These are phyloP conservation scores for Carassius gibelio DNA, from an alignment of 2,113 vertebrate species.

Conservation along the genomic window DNA sequence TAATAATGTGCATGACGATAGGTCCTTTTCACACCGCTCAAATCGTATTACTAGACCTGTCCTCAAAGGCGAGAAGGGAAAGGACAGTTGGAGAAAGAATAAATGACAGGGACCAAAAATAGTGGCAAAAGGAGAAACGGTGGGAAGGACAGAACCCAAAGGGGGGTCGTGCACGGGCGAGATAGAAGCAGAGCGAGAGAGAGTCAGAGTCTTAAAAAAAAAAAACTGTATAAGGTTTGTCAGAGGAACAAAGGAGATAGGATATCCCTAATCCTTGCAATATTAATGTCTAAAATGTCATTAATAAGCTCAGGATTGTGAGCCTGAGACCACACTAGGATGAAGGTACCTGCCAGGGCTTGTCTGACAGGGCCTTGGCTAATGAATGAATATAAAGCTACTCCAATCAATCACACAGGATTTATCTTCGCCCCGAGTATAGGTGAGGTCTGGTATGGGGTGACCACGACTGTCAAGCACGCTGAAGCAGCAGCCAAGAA, in stretches of 20 bases:
- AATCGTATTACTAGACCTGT: slow-evolving; percentile 57
- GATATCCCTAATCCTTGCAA: slow-evolving; percentile 77
- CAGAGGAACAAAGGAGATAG: slow-evolving; percentile 71
- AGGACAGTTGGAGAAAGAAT: slow-evolving; percentile 53
- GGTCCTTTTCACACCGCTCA: slow-evolving; percentile 56
- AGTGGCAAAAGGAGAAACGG: slow-evolving; percentile 29
- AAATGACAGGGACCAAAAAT: slow-evolving; percentile 52
- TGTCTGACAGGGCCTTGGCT: slow-evolving; percentile 78
- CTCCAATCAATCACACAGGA: slow-evolving; percentile 78
- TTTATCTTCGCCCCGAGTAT: slow-evolving; percentile 77
- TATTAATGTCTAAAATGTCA: slow-evolving; percentile 83
- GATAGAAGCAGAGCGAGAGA: slow-evolving; percentile 33
- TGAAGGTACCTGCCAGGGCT: slow-evolving; percentile 82
- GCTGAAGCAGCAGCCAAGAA: slow-evolving; percentile 69
- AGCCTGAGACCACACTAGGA: slow-evolving; percentile 82
- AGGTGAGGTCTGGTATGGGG: slow-evolving; percentile 80
- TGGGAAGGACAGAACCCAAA: slow-evolving; percentile 18
- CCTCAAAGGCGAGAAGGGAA: slow-evolving; percentile 49
- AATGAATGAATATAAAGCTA: slow-evolving; percentile 81
- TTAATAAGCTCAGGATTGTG: slow-evolving; percentile 75
- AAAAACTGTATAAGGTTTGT: slow-evolving; percentile 59
- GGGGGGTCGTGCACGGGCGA: slow-evolving; percentile 21
- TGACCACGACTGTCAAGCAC: slow-evolving; percentile 77
- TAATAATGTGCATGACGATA: slow-evolving; percentile 63
- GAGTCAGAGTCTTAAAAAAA: slow-evolving; percentile 42